Conservation (phyloP, 2,113 vertebrate species). For the Tympanuchus pallidicinctus region DNA sequence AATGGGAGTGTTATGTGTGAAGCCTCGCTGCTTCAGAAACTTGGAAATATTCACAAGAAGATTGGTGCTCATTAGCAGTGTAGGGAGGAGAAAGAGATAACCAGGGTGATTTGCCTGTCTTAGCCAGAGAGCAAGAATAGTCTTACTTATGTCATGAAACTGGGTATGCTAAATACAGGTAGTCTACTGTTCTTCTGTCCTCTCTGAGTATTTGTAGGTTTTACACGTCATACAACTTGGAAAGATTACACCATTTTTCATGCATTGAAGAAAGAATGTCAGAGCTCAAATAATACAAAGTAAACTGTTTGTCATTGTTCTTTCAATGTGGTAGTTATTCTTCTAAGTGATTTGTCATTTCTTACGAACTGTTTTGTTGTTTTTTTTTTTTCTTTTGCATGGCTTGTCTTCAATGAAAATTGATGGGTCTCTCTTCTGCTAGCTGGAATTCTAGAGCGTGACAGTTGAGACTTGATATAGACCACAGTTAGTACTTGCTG, state of each 20-base stretch:
- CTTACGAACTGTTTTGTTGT: not conserved
- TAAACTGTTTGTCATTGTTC: not conserved
- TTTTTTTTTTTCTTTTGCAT: not conserved
- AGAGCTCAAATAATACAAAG: not conserved
- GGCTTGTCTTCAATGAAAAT: not conserved
- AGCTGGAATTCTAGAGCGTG: not conserved
- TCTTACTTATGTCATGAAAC: not conserved
- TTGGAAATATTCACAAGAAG: not conserved
- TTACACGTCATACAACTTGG: not conserved
- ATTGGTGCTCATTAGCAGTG: not conserved
- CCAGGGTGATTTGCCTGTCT: not conserved
- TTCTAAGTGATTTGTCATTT: not conserved
- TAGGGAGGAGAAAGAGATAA: not conserved
- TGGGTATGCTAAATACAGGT: not conserved
- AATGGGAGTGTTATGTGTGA: not conserved
- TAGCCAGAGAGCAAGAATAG: not conserved
- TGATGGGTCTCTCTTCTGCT: not conserved
- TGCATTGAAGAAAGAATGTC: not conserved
- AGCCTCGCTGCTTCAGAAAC: not conserved
- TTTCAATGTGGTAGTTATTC: not conserved
- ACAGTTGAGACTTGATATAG: not conserved
- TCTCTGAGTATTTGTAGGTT: not conserved
- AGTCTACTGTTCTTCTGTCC: not conserved
- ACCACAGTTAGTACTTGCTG: not conserved
- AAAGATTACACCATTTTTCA: not conserved